phyloP scores from a whole-genome alignment of 2,888 invertebrate species.

The Tipula vernalis region DNA sequence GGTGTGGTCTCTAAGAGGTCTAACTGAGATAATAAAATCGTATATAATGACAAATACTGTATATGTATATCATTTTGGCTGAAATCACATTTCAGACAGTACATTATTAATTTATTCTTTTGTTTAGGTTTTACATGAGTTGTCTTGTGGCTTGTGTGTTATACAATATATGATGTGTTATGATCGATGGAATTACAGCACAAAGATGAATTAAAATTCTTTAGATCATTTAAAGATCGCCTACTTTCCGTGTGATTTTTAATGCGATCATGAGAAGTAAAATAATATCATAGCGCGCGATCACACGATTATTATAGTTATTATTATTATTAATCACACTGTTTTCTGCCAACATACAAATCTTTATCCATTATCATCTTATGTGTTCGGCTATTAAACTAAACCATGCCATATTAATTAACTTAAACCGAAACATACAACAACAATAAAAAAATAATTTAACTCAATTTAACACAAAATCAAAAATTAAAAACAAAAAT shows the following conservation, averaged over 20 bases:
- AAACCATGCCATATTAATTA: constrained; percentile 4
- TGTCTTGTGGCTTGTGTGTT: neutral
- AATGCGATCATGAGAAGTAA: neutral
- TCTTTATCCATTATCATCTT: neutral
- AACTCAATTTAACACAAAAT: neutral
- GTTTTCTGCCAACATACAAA: neutral
- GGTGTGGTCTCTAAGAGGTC: neutral
- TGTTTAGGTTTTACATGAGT: neutral
- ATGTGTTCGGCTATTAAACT: neutral
- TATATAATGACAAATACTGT: neutral
- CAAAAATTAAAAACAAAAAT: neutral
- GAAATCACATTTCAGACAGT: neutral
- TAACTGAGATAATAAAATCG: neutral
- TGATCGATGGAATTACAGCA: neutral
- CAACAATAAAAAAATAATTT: neutral
- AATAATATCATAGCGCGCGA: neutral
- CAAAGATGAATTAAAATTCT: neutral
- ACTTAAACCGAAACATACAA: neutral
- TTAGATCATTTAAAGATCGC: neutral
- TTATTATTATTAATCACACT: neutral
- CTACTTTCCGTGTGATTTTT: neutral
- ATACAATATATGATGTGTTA: neutral
- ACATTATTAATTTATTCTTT: neutral
- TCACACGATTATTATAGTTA: neutral
- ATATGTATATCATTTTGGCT: neutral